Conservation (phyloP, 1,140 invertebrate species). For the Cryptotermes secundus region DNA sequence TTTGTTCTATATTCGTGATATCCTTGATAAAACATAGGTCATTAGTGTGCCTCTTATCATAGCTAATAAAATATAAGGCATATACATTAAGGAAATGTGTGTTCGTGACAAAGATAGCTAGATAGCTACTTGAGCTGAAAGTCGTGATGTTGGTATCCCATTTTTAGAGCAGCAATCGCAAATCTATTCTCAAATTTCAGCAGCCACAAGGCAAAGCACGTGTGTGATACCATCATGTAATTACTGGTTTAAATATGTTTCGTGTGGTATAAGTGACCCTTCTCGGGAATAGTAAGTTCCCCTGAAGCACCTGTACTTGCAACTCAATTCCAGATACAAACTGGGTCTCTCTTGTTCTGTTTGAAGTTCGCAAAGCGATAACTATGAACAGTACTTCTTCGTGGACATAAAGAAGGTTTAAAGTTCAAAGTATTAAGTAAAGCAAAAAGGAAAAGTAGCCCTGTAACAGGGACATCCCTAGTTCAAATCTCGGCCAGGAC, state of each 20-base stretch:
- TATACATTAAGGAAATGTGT: neutral
- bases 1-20: neutral
- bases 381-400: too few species aligned
- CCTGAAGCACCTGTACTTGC: too few species aligned
- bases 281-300: too few species aligned
- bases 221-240: neutral
- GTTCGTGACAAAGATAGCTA: neutral
- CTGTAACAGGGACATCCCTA: too few species aligned
- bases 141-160: neutral
- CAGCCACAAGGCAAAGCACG: neutral
- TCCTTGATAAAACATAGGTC: neutral
- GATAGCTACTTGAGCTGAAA: neutral
- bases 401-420: too few species aligned
- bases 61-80: neutral
- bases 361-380: too few species aligned
- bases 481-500: too few species aligned
- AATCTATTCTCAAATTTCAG: neutral
- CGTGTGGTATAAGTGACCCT: too few species aligned
- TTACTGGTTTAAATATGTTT: neutral
- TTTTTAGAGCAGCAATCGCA: neutral
- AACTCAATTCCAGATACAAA: too few species aligned
- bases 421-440: too few species aligned
- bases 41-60: neutral
- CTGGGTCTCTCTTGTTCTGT: too few species aligned
- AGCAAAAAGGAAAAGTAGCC: too few species aligned